Percentiles rank a stretch among this genome's conserved stretches.
These are phyloP conservation scores for Plagodis pulveraria DNA, from an alignment of 2,888 invertebrate species.

Conservation along the genomic window DNA sequence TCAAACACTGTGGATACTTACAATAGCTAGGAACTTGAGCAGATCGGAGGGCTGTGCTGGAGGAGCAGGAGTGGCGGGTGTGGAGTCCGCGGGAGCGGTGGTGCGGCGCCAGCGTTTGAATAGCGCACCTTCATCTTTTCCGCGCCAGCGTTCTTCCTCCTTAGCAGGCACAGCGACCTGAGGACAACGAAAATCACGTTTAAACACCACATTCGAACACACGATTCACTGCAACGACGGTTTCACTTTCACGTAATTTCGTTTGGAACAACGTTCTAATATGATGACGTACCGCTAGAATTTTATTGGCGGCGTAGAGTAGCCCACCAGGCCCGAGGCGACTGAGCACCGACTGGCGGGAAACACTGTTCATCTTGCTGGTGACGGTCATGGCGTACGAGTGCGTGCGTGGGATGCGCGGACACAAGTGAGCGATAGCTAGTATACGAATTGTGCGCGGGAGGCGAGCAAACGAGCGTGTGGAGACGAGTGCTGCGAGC, in stretches of 20 bases:
- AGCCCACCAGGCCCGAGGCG: slow-evolving; percentile 80
- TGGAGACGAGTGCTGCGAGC: slow-evolving; percentile 64
- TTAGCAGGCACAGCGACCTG: slow-evolving; percentile 81
- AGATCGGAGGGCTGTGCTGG: slow-evolving; percentile 75
- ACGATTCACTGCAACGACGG: slow-evolving; percentile 36
- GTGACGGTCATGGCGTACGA: slow-evolving; percentile 78
- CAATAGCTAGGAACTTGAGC: slow-evolving; percentile 92
- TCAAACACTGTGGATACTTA: slow-evolving; percentile 79
- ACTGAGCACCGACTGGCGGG: slow-evolving; percentile 77
- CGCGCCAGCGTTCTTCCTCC: slow-evolving; percentile 79
- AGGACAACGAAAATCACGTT: slow-evolving; percentile 75
- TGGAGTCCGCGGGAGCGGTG: slow-evolving; percentile 58
- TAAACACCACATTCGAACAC: slow-evolving; percentile 62
- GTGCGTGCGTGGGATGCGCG: slow-evolving; percentile 59
- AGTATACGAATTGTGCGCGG: slow-evolving; percentile 49
- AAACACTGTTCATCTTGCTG: slow-evolving; percentile 83
- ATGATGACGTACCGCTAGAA: slow-evolving; percentile 79
- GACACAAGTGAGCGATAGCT: slow-evolving; percentile 64
- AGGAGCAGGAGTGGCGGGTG: slow-evolving; percentile 54
- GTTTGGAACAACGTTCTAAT: slow-evolving; percentile 49
- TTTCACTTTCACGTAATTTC: slow-evolving; percentile 49
- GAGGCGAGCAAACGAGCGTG: slow-evolving; percentile 63
- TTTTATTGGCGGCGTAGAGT: slow-evolving; percentile 79
- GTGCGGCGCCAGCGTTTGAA: slow-evolving; percentile 78
- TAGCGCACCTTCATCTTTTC: slow-evolving; percentile 75